These are phyloP conservation scores for Anguilla obscura DNA, from an alignment of 2,797 vertebrate genomes.

Conservation along the genomic window DNA sequence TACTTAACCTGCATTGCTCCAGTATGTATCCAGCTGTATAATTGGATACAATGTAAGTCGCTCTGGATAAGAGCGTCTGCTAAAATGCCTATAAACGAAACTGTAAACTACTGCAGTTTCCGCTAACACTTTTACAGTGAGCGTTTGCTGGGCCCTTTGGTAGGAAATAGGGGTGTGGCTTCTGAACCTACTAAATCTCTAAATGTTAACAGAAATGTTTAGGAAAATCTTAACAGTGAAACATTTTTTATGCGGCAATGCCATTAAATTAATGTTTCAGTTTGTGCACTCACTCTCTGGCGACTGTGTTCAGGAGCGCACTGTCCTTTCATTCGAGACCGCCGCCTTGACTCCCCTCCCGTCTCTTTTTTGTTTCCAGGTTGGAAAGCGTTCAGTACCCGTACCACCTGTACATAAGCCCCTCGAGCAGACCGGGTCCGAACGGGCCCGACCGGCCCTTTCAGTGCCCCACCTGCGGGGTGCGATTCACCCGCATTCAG, in stretches of 20 bases:
- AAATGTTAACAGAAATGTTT: too few relatives aligned
- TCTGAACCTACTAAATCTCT: not conserved
- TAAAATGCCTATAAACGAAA: too few relatives aligned
- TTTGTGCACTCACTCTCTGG: not conserved
- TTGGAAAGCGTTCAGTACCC: conserved; percentile 86
- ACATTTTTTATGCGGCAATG: too few relatives aligned
- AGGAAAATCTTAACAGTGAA: too few relatives aligned
- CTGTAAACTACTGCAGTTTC: not conserved
- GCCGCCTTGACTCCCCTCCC: not conserved
- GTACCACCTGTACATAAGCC: conserved; percentile 86
- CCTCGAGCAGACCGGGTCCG: conserved; percentile 81
- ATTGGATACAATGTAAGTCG: too few relatives aligned
- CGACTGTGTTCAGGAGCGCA: not conserved
- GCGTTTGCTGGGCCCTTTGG: not conserved
- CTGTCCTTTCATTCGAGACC: not conserved
- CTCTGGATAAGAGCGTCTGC: too few relatives aligned
- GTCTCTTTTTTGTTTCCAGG: conserved; percentile 63
- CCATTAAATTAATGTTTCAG: too few relatives aligned
- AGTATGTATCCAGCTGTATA: too few relatives aligned
- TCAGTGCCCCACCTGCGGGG: conserved; percentile 84
- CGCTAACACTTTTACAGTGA: not conserved
- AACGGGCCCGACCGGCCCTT: conserved; percentile 85
- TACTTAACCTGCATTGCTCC: too few relatives aligned
- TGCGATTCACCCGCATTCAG: conserved; percentile 87
- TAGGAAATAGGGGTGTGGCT: not conserved